These are phyloP conservation scores for Heterotilapia buettikoferi DNA, from an alignment of 2,113 vertebrate species.

Conservation along the genomic window DNA sequence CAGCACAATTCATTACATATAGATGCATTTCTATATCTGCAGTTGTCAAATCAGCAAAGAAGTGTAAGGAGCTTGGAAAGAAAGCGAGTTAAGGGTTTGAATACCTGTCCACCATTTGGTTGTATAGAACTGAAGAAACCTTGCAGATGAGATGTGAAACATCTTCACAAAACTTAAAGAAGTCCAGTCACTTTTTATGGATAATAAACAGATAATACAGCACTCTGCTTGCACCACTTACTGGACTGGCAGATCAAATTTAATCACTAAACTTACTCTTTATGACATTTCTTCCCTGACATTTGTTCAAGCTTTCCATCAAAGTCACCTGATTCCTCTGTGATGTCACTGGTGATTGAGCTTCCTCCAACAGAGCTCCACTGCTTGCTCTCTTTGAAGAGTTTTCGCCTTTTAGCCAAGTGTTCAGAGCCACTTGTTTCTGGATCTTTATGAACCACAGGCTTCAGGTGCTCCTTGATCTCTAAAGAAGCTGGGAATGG, in stretches of 20 bases:
- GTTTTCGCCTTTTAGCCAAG: conserved; percentile 80
- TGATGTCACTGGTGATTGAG: conserved; percentile 81
- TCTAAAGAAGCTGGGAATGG: conserved; percentile 54
- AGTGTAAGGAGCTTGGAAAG: not conserved
- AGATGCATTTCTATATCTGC: not conserved
- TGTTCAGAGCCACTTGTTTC: conserved; percentile 74
- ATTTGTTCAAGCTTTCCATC: not conserved
- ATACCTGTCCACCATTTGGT: not conserved
- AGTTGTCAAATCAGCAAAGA: not conserved
- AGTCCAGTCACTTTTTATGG: not conserved
- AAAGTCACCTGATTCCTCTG: conserved; percentile 79
- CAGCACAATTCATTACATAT: not conserved
- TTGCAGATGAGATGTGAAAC: not conserved
- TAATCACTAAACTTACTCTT: not conserved
- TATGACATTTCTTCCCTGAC: not conserved
- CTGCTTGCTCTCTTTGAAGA: conserved; percentile 81
- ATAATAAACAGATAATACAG: not conserved
- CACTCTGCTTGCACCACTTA: not conserved
- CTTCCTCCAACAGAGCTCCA: conserved; percentile 79
- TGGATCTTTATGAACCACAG: conserved; percentile 58
- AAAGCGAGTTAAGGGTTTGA: not conserved
- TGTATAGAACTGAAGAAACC: not conserved
- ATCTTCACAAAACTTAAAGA: not conserved
- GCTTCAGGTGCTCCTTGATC: conserved; percentile 61
- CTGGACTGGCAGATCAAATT: not conserved